Evolutionary conservation across 2,113 vertebrate genomes (phyloP).

Genomic region (Platysternon megacephalum): DNA sequence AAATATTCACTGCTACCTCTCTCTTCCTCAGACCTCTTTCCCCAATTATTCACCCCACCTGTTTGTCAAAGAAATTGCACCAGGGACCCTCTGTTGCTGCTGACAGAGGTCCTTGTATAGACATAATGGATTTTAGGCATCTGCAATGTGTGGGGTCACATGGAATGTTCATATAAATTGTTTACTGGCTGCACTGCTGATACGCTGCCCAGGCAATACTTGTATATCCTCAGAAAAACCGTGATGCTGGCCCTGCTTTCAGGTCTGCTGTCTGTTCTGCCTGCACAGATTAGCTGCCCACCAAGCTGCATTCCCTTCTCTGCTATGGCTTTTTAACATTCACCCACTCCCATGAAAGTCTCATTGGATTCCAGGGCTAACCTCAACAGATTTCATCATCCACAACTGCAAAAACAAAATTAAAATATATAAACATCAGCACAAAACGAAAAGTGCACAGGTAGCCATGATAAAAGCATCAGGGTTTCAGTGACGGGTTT

Average conservation of each 20-base stretch:
- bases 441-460: neutral
- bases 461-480: neutral
- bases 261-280: neutral
- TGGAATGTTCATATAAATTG: neutral
- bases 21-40: neutral
- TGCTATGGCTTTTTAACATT: neutral
- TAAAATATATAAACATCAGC: neutral
- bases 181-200: neutral
- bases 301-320: neutral
- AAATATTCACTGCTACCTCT: neutral
- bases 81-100: neutral
- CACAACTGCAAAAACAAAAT: neutral
- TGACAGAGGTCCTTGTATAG: neutral
- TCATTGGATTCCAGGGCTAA: neutral
- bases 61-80: neutral
- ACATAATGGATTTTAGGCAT: neutral
- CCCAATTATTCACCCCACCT: neutral
- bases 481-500: neutral
- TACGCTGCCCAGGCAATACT: neutral
- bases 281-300: neutral
- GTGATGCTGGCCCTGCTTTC: rapidly evolving
- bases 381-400: neutral
- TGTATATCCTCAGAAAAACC: neutral
- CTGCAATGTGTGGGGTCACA: rapidly evolving
- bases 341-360: neutral